phyloP scores from a whole-genome alignment of 2,888 invertebrate species.

The Craniophora ligustri region DNA sequence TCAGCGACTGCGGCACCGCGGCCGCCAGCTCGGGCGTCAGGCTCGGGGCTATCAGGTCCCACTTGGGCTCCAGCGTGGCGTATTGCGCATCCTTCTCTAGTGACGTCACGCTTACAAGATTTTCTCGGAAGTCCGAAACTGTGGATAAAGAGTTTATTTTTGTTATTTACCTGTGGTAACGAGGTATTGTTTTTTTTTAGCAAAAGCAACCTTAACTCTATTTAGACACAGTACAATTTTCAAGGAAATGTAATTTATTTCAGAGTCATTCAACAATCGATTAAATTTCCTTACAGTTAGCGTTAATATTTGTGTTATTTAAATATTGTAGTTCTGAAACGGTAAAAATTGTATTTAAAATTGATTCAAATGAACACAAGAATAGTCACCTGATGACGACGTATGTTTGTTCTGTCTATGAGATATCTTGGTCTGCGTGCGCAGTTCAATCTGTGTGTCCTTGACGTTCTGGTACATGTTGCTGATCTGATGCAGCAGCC shows the following conservation, averaged over 20 bases:
- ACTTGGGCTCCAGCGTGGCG: constrained; percentile 73
- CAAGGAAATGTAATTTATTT: no score
- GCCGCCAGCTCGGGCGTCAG: constrained; percentile 57
- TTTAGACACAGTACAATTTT: no score
- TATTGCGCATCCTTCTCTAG: constrained; percentile 77
- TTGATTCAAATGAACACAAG: no score
- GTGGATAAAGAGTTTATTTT: constrained; percentile 1
- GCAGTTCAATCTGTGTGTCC: constrained; percentile 96
- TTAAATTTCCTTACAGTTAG: no score
- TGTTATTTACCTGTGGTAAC: no score
- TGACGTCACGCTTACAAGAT: constrained; percentile 82
- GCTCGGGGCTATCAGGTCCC: constrained; percentile 65
- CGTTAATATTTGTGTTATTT: no score
- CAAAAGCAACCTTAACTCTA: no score
- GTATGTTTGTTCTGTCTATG: constrained; percentile 78
- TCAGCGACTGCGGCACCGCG: constrained; percentile 55
- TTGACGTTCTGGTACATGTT: constrained; percentile 99
- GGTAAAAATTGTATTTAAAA: no score
- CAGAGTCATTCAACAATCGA: no score
- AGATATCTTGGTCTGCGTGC: constrained; percentile 88
- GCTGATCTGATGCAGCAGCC: constrained; percentile 97
- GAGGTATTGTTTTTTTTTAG: no score
- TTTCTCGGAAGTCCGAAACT: constrained; percentile 91
- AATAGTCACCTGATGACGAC: constrained; percentile 71
- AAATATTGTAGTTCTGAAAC: no score